phyloP scores from a whole-genome alignment of 2,888 invertebrate species.

The Drosophila gaucha region DNA sequence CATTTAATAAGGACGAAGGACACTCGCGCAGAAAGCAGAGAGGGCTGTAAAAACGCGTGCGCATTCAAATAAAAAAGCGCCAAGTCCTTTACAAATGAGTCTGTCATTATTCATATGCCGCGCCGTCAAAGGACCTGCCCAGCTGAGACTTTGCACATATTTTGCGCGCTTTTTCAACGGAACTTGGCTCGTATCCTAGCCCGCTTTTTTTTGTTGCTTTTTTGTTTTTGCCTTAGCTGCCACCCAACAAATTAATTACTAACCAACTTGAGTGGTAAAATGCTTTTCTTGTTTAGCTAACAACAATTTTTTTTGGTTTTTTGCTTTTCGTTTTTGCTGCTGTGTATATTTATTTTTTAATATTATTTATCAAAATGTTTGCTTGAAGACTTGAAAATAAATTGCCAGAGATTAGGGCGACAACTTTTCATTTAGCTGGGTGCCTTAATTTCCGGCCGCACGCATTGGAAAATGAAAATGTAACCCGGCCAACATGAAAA shows the following conservation, averaged over 20 bases:
- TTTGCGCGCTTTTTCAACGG: conserved; percentile 67
- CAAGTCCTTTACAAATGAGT: conserved; percentile 71
- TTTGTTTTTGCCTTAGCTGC: conserved; percentile 17
- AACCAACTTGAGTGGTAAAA: conserved; percentile 76
- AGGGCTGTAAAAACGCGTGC: conserved; percentile 23
- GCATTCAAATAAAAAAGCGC: conserved; percentile 70
- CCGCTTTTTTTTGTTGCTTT: conserved; percentile 21
- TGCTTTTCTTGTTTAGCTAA: conserved; percentile 64
- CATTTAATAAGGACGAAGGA: conserved; percentile 4
- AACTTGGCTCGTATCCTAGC: conserved; percentile 34
- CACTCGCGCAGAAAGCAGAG: not conserved
- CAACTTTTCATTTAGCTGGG: conserved; percentile 78
- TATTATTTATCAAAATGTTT: conserved; percentile 69
- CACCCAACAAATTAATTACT: conserved; percentile 76
- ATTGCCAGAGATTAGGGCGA: conserved; percentile 77
- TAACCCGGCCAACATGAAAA: conserved; percentile 67
- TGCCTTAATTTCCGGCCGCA: conserved; percentile 77
- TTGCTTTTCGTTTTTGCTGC: conserved; percentile 5
- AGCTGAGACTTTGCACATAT: conserved; percentile 58
- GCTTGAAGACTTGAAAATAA: conserved; percentile 69
- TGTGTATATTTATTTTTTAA: conserved; percentile 46
- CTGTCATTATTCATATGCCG: conserved; percentile 74
- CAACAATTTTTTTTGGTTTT: conserved; percentile 28
- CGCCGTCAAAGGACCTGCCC: conserved; percentile 35
- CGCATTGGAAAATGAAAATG: conserved; percentile 73